Evolutionary conservation across 2,888 invertebrate genomes (phyloP).

Genomic region (Microchrysa polita): DNA sequence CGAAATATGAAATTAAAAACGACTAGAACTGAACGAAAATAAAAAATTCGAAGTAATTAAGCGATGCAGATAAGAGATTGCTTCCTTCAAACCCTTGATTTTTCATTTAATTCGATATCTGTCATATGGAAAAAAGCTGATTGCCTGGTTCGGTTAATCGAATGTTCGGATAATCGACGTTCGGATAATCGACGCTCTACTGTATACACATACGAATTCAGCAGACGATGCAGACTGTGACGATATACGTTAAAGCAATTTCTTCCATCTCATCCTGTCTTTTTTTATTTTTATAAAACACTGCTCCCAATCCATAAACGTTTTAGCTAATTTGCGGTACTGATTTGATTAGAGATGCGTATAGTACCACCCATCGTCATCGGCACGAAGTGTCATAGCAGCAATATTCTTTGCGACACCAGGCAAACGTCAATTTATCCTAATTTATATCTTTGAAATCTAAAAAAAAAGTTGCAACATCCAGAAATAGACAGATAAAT

Average conservation of each 20-base stretch:
- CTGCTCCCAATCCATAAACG: not conserved
- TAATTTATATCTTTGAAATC: not conserved
- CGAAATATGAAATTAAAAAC: too few relatives aligned
- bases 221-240: not conserved
- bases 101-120: too few relatives aligned
- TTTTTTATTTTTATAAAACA: not conserved
- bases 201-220: too few relatives aligned
- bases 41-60: too few relatives aligned
- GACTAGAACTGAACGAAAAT: too few relatives aligned
- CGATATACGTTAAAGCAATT: not conserved
- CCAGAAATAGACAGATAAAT: not conserved
- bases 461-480: not conserved
- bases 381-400: not conserved
- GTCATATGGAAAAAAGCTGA: too few relatives aligned
- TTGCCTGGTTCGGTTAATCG: too few relatives aligned
- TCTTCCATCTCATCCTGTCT: not conserved
- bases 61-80: too few relatives aligned
- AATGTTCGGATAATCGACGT: too few relatives aligned
- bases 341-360: conserved; percentile 10
- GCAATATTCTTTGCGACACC: not conserved
- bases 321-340: conserved; percentile 32
- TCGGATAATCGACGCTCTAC: too few relatives aligned
- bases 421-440: conserved; percentile 8
- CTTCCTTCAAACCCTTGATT: too few relatives aligned
- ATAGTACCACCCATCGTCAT: conserved; percentile 12